Evolutionary conservation across 2,888 invertebrate genomes (phyloP).

Genomic region (Pharmacophagus antenor): DNA sequence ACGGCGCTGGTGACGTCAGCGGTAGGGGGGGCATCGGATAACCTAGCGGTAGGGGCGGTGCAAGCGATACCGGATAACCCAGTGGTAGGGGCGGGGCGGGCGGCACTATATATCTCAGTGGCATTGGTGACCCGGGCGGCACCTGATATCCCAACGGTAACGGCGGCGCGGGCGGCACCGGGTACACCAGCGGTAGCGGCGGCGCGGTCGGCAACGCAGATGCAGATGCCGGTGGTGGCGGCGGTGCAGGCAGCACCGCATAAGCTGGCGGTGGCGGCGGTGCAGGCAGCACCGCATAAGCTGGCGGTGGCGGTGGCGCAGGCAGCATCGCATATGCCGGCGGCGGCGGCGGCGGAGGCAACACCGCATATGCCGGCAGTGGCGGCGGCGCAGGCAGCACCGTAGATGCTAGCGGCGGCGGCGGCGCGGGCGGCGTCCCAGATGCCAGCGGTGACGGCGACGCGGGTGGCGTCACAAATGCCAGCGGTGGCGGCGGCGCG

Average conservation of each 20-base stretch:
- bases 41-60: too few species aligned
- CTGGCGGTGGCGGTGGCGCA: background rate
- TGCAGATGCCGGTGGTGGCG: background rate
- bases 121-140: background rate
- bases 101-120: too few species aligned
- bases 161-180: background rate
- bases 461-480: background rate
- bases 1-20: too few species aligned
- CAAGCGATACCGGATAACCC: too few species aligned
- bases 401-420: background rate
- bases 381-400: background rate
- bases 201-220: background rate
- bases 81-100: too few species aligned
- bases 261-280: background rate
- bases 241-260: background rate
- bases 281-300: background rate
- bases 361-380: background rate
- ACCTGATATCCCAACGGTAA: background rate
- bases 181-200: background rate
- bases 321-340: background rate
- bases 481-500: constrained; percentile 3
- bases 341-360: background rate
- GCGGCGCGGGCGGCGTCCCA: background rate
- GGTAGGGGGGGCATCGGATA: too few species aligned
- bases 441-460: background rate